Evolutionary conservation across 1,140 invertebrate species (phyloP).

Genomic region (Drosophila sp.): DNA sequence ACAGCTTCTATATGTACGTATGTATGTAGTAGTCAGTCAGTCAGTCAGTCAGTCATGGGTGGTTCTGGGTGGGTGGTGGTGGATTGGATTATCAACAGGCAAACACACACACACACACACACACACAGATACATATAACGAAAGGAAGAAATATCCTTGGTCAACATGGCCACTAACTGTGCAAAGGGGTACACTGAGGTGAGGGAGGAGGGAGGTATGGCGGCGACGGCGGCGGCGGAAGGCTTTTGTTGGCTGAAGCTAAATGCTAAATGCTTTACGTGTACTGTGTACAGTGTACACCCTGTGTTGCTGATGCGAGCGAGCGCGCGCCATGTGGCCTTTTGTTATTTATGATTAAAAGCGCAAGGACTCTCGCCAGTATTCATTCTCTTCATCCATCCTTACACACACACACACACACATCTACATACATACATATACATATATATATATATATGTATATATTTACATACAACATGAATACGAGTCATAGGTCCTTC

Average conservation of each 20-base stretch:
- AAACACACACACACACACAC: slow-evolving; percentile 19
- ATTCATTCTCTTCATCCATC: slow-evolving; percentile 9
- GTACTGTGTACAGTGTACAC: slow-evolving; percentile 22
- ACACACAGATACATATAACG: slow-evolving; percentile 17
- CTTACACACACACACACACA: slow-evolving; percentile 15
- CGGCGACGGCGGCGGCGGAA: slow-evolving; percentile 17
- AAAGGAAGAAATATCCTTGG: slow-evolving; percentile 45
- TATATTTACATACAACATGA: slow-evolving; percentile 52
- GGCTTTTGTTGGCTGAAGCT: slow-evolving; percentile 72
- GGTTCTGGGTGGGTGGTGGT: slow-evolving; percentile 23
- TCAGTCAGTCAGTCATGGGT: slow-evolving; percentile 14
- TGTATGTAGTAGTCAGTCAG: slow-evolving; percentile 1
- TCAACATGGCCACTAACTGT: slow-evolving; percentile 53
- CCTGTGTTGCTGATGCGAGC: slow-evolving; percentile 27
- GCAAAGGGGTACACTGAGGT: slow-evolving; percentile 33
- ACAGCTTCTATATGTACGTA: neutral
- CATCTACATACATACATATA: slow-evolving; percentile 4
- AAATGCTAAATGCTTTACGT: slow-evolving; percentile 53
- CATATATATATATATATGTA: neutral
- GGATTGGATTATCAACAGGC: slow-evolving; percentile 71
- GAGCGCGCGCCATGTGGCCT: slow-evolving; percentile 71
- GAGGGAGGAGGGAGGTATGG: slow-evolving; percentile 2
- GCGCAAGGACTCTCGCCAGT: slow-evolving; percentile 71
- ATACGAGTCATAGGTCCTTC: neutral
- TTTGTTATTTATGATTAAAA: slow-evolving; percentile 80